phyloP scores from a whole-genome alignment of 2,888 invertebrate genomes.

The Lucinisca nassula region DNA sequence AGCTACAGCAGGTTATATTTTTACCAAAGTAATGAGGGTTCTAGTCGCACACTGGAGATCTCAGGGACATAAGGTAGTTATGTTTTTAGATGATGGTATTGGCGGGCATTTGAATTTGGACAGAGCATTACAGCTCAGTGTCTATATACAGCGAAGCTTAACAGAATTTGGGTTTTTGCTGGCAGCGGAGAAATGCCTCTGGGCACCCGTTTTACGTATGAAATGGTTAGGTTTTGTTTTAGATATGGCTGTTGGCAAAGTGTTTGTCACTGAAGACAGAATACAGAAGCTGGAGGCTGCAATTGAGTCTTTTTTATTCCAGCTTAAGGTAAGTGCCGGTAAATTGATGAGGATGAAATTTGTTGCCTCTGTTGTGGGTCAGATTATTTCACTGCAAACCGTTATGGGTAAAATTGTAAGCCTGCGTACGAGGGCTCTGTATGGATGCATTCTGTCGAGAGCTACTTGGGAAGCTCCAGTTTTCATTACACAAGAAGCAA shows the following conservation, averaged over 20 bases:
- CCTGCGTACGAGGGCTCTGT: slow-evolving; percentile 25
- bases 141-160: not conserved
- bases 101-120: not conserved
- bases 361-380: not conserved
- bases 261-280: not conserved
- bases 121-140: not conserved
- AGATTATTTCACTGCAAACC: slow-evolving; percentile 43
- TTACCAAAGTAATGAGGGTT: not conserved
- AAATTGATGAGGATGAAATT: not conserved
- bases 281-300: too few species aligned
- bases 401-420: slow-evolving; percentile 29
- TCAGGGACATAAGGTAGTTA: not conserved
- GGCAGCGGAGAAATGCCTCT: not conserved
- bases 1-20: not conserved
- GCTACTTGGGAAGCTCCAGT: slow-evolving; percentile 47
- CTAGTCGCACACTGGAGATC: not conserved
- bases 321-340: not conserved
- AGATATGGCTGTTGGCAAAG: too few species aligned
- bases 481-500: slow-evolving; percentile 18
- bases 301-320: too few species aligned
- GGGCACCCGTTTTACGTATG: not conserved
- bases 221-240: not conserved
- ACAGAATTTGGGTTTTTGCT: not conserved
- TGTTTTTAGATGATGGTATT: not conserved
- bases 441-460: slow-evolving; percentile 31